Evolutionary conservation across 2,888 invertebrate genomes (phyloP).

Genomic region (Pristionchus mayeri): DNA sequence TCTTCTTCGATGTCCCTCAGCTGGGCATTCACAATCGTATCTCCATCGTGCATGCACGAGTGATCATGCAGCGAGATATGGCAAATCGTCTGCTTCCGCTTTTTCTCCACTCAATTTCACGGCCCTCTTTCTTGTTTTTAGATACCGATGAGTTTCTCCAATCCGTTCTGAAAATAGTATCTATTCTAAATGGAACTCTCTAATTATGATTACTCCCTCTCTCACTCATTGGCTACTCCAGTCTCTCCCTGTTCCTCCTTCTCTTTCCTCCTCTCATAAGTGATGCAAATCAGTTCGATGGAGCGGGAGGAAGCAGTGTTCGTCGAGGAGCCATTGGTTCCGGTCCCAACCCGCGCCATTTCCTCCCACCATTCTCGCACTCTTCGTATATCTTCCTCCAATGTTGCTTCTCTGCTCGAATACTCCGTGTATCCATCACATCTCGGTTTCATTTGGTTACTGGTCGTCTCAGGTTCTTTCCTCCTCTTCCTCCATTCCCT

Average conservation of each 20-base stretch:
- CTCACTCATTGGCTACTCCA: constrained; percentile 35
- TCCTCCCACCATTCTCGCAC: neutral
- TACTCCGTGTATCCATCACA: too few relatives aligned
- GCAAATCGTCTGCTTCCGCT: neutral
- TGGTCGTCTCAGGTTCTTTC: neutral
- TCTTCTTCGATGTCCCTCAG: neutral
- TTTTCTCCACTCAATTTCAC: neutral
- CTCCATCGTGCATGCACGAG: neutral
- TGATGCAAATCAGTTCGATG: constrained; percentile 24
- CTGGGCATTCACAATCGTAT: neutral
- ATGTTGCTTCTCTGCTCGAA: neutral
- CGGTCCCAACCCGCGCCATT: neutral
- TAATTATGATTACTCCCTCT: constrained; percentile 4
- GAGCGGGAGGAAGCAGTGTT: constrained; percentile 24
- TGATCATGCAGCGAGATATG: neutral
- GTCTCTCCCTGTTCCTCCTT: neutral
- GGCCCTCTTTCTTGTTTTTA: neutral
- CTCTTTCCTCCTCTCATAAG: constrained; percentile 11
- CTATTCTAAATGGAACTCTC: neutral
- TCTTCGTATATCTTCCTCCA: neutral
- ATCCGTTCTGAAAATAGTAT: neutral
- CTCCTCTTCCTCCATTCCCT: neutral
- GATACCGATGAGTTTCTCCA: neutral
- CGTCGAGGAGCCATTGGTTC: neutral
- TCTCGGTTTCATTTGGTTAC: too few relatives aligned